Percentiles rank a stretch among this genome's conserved stretches.
phyloP scores from a whole-genome alignment of 2,888 invertebrate genomes.

The Cosmia trapezina region DNA sequence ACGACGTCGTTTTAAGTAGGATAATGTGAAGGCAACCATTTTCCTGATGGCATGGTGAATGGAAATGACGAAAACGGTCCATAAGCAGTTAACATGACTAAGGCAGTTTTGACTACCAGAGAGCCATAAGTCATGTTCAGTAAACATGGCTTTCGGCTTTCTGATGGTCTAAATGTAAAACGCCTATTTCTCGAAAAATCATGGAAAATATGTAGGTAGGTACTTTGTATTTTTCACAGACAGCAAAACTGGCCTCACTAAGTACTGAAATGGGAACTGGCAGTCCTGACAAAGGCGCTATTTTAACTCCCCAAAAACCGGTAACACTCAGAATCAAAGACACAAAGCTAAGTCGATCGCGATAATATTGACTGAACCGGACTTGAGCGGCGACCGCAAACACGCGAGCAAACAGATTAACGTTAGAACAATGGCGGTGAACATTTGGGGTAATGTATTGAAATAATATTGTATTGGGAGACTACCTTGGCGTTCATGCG shows the following conservation, averaged over 20 bases:
- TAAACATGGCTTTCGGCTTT: not conserved
- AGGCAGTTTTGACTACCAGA: not conserved
- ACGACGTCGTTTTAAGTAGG: too few relatives aligned
- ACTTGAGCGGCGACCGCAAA: slow-evolving; percentile 80
- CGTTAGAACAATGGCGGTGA: slow-evolving; percentile 73
- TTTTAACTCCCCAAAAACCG: slow-evolving; percentile 67
- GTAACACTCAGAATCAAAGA: slow-evolving; percentile 70
- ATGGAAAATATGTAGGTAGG: not conserved
- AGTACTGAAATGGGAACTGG: not conserved
- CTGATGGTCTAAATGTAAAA: not conserved
- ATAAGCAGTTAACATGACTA: not conserved
- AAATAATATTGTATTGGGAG: slow-evolving; percentile 42
- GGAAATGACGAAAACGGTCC: not conserved
- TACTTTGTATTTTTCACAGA: not conserved
- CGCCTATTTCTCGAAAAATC: not conserved
- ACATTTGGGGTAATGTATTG: slow-evolving; percentile 62
- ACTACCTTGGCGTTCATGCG: slow-evolving; percentile 37
- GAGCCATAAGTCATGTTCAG: not conserved
- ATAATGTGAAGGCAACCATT: too few relatives aligned
- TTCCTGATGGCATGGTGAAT: not conserved
- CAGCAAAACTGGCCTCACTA: not conserved
- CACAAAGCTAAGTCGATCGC: slow-evolving; percentile 73
- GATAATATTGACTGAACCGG: slow-evolving; percentile 82
- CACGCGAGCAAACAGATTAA: slow-evolving; percentile 84
- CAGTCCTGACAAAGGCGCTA: slow-evolving; percentile 37